Percentiles rank a stretch among this genome's conserved stretches.
Conservation (phyloP, 2,113 vertebrate genomes). For the Callipepla californica region DNA sequence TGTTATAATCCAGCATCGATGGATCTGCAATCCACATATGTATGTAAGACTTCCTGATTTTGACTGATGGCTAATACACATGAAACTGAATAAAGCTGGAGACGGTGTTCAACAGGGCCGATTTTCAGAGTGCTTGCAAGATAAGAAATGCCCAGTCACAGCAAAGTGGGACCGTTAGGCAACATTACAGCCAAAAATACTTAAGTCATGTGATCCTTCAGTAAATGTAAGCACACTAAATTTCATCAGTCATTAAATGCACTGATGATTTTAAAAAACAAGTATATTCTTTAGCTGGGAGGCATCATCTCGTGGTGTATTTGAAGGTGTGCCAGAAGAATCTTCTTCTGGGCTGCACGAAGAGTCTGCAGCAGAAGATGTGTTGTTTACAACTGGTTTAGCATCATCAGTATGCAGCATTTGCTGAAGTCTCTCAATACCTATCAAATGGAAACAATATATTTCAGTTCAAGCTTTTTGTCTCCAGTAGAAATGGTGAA, state of each 20-base stretch:
- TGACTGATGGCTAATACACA: neutral
- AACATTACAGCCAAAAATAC: neutral
- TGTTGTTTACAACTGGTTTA: neutral
- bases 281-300: constrained; percentile 6
- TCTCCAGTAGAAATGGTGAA: neutral
- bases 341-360: neutral
- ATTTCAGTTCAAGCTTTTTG: neutral
- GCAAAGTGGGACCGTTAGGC: neutral
- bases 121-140: neutral
- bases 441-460: neutral
- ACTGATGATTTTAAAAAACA: neutral
- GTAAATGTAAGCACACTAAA: neutral
- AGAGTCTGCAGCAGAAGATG: neutral
- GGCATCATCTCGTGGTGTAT: neutral
- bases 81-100: neutral
- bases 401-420: neutral
- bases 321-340: neutral
- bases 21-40: neutral
- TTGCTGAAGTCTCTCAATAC: constrained; percentile 20
- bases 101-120: neutral
- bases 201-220: neutral
- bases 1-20: neutral
- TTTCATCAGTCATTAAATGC: neutral
- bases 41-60: neutral
- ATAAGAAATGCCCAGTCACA: neutral